Base-by-base conservation (phyloP, 1,140 invertebrate species). In the Cydia fagiglandana region DNA sequence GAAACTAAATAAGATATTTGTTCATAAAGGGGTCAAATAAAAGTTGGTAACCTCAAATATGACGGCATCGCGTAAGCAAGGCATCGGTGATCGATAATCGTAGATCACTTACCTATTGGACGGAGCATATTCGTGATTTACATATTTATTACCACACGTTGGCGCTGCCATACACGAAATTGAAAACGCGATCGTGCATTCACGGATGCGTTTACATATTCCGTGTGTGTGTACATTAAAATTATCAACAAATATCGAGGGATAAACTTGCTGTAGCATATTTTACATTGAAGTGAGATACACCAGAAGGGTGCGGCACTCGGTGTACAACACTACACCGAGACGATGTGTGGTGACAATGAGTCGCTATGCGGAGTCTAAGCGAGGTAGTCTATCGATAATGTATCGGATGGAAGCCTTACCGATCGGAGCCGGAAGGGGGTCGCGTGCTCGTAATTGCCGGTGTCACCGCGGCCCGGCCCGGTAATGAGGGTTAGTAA, bases 391-490 rank as follows among this genome's bases (percentile, higher is more conserved):
- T 70, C 34, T n/a, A 45, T 45, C 66, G 7, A 70, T 41, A 50
- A 24, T 50, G 73, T 50, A 74, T 74, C 20, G 53, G n/a, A 66
- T 76, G 61, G 83, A 86, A 88, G 86, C 87, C 88, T 66, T 88
- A 90, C 76, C 83, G 84, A 84, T 90, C 87, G 89, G 89, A 91
- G 90, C 84, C 90, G 89, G 89, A 91, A 92, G 86, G 81, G 84
- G 86, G 80, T 86, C 84, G 87, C 87, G 85, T 86, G 87, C 82
- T 76, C 61, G 76, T 88, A 89, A 91, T 90, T 88, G 87, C 81
- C 83, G 83, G 82, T 88, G 89, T 88, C 87, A 86, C 85, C 78
- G 81, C 85, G 82, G 75, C 80, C 79, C 70, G 74, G 66, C 80
- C 79, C 70, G 74, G 66, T 70, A 70, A 70, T 81, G 80, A 77